Percentiles rank a stretch among this genome's conserved stretches.
Evolutionary conservation across 2,797 vertebrate genomes (phyloP).

Genomic region (Ciconia nigra): DNA sequence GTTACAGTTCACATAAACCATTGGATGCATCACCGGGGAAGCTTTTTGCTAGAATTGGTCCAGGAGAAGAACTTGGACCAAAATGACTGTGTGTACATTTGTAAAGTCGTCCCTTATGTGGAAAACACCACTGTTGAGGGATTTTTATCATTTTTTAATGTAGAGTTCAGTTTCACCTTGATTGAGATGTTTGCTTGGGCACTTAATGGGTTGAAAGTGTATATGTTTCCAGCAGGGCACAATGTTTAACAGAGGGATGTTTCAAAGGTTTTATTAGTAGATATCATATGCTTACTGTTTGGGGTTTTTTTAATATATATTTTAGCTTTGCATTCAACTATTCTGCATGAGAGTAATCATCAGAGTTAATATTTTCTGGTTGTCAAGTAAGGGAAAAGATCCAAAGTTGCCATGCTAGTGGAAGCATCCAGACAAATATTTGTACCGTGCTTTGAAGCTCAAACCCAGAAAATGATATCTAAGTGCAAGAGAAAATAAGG

Average conservation of each 20-base stretch:
- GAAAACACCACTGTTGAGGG: fast-evolving
- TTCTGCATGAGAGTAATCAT: not conserved
- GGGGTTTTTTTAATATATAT: not conserved
- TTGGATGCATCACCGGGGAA: not conserved
- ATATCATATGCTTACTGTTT: not conserved
- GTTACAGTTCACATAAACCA: not conserved
- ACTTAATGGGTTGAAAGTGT: not conserved
- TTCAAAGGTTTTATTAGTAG: not conserved
- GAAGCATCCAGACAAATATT: not conserved
- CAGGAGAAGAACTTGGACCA: not conserved
- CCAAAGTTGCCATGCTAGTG: not conserved
- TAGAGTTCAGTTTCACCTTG: not conserved
- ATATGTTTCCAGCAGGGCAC: not conserved
- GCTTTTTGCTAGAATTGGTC: not conserved
- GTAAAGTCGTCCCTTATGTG: not conserved
- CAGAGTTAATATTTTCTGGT: not conserved
- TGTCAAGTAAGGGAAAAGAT: not conserved
- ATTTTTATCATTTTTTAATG: not conserved
- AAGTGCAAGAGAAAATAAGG: not conserved
- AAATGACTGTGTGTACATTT: not conserved
- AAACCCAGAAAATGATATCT: not conserved
- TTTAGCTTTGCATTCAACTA: not conserved
- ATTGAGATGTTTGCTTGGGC: not conserved
- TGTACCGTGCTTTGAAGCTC: not conserved
- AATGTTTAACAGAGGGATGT: not conserved